Evolutionary conservation across 23 tunicate genomes (phyloP), one percentile per base, ranked within the genome.

Genomic region (Oikopleura dioica): DNA sequence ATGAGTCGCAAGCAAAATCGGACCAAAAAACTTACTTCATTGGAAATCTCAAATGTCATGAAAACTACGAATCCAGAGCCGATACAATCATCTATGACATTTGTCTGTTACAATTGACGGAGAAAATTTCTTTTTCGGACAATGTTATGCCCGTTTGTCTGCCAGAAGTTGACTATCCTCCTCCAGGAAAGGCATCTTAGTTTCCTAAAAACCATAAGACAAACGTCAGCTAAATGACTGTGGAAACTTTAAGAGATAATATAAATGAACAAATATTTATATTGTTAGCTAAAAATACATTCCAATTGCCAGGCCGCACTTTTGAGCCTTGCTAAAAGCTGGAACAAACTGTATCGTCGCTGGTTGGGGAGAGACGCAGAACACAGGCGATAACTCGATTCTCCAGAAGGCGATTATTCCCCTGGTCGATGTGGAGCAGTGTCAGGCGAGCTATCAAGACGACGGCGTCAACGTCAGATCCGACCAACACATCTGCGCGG

Each of bases 271-370:
- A n/a, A n/a, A n/a, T n/a, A n/a, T n/a, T n/a, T n/a, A n/a, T n/a
- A n/a, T n/a, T n/a, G n/a, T n/a, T n/a, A n/a, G n/a, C n/a, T n/a
- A n/a, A n/a, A n/a, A n/a, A n/a, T n/a, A n/a, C n/a, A n/a, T n/a
- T n/a, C n/a, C n/a, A 44, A 44, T 44, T 44, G 16, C 16, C 55
- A 44, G 16, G 55, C 16, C 16, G 9, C 55, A 44, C 16, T 44
- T 44, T 16, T 9, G 16, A 44, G 55, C 55, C n/a, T n/a, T n/a
- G n/a, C n/a, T n/a, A n/a, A n/a, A n/a, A n/a, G n/a, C n/a, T 9
- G 55, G 72, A 2, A 63, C 72, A 23, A 63, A 63, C 72, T 63
- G 72, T 28, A 63, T 63, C 33, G 72, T 63, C 33, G 72, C 72
- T 28, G 72, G 72, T 2, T 63, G 72, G 72, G 72, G 72, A 21